Conservation (phyloP, 2,797 vertebrate species). For the Tokudaia tokunoshimensis region DNA sequence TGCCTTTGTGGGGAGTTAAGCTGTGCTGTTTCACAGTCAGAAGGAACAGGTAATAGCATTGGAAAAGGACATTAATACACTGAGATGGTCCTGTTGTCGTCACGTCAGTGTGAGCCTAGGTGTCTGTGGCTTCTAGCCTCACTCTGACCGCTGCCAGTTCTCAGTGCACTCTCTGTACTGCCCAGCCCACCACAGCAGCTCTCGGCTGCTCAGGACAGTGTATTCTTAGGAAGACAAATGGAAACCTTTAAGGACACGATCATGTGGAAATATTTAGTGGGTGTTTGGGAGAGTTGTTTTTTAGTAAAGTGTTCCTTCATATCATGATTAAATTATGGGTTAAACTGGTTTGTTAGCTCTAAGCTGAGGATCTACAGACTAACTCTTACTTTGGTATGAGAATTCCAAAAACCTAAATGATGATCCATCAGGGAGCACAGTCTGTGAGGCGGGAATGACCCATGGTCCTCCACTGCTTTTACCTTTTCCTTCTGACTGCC, state of each 20-base stretch:
- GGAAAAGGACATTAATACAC: slow-evolving; percentile 27
- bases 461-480: slow-evolving; percentile 17
- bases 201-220: neutral
- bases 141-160: neutral
- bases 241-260: slow-evolving; percentile 18
- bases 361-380: neutral
- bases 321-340: slow-evolving; percentile 1
- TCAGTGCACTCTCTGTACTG: neutral
- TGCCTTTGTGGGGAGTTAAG: slow-evolving; percentile 62
- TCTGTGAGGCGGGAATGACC: neutral
- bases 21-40: slow-evolving; percentile 76
- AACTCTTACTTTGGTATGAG: slow-evolving; percentile 49
- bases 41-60: slow-evolving; percentile 75
- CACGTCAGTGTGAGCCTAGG: neutral
- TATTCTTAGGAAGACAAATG: slow-evolving; percentile 44
- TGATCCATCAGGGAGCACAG: neutral
- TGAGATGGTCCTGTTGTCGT: neutral
- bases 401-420: slow-evolving; percentile 54
- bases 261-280: neutral
- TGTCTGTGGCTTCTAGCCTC: neutral
- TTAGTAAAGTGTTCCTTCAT: neutral
- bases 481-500: slow-evolving; percentile 78
- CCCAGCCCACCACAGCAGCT: neutral
- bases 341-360: slow-evolving; percentile 48
- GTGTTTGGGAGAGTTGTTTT: neutral